Base-by-base conservation (phyloP, 2,797 vertebrate genomes). In the Nyctalus aviator region DNA sequence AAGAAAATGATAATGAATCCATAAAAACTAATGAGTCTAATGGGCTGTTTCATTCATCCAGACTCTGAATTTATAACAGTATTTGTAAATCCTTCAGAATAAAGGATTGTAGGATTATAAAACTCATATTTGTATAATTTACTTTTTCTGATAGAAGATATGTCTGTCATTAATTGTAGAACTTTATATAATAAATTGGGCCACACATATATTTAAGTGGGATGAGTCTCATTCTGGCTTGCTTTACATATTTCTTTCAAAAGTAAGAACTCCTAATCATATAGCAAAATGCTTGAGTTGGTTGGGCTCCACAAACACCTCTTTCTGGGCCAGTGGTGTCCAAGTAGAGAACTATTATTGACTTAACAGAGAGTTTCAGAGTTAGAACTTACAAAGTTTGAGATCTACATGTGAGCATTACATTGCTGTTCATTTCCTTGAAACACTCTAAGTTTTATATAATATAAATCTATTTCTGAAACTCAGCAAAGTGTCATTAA, bases 391-490 rank as follows among this genome's bases (percentile, higher is more conserved):
- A 73, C 48, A 83, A 81, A 72, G 44, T 82, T 82, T 90, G 83
- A 94, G 35, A 48, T 90, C 66, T 95, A 30, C n/a, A 69, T 71
- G 37, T 62, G 48, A 53, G 50, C 37, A n/a, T 75, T 30, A 30
- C 62, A 83, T 73, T 59, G 11, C n/a, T 79, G 4, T 82, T 71
- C 35, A 82, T 91, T 91, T 77, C 64, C 53, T 76, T 75, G 44
- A 27, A 27, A 41, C 20, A 71, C 13, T 75, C 55, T 72, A 69
- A 57, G 41, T 88, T 94, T 91, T 95, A 85, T 84, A 66, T 85
- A 94, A 84, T 83, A 62, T 86, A 90, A 92, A 83, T 68, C 77
- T 95, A 81, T 95, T 94, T 96, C 46, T 77, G 84, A 93, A 93
- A 87, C 84, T 77, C 48, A 91, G 37, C 53, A 14, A 84, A 75